Percentiles rank a stretch among this genome's conserved stretches.
These are phyloP conservation scores for Drosophila borborema DNA, from an alignment of 2,888 invertebrate species.

Conservation along the genomic window DNA sequence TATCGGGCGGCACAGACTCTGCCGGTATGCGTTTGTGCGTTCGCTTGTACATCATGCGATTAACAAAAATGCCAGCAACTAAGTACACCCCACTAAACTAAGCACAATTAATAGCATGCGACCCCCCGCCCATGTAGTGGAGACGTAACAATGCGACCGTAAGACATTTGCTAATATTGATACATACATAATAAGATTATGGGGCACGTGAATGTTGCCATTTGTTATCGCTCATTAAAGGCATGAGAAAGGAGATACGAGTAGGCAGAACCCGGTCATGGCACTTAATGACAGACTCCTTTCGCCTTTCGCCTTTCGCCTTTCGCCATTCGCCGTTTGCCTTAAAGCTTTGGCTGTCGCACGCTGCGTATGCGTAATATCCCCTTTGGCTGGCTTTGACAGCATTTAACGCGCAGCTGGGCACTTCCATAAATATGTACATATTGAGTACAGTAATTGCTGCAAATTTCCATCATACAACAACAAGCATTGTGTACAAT, in stretches of 20 bases:
- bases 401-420: slow-evolving; percentile 50
- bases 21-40: slow-evolving; percentile 1
- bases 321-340: slow-evolving; percentile 4
- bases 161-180: slow-evolving; percentile 63
- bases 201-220: slow-evolving; percentile 69
- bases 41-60: slow-evolving; percentile 67
- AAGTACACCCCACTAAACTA: slow-evolving; percentile 71
- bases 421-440: slow-evolving; percentile 20
- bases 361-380: slow-evolving; percentile 55
- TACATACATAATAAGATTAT: slow-evolving; percentile 76
- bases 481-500: slow-evolving; percentile 26
- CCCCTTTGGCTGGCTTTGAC: slow-evolving; percentile 43
- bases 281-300: slow-evolving; percentile 62
- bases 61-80: slow-evolving; percentile 76
- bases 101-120: slow-evolving; percentile 75
- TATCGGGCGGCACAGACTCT: slow-evolving; percentile 49
- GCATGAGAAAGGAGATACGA: slow-evolving; percentile 2
- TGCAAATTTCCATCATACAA: slow-evolving; percentile 26
- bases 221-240: slow-evolving; percentile 72
- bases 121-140: not conserved
- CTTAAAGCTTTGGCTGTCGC: slow-evolving; percentile 40
- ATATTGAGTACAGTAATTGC: slow-evolving; percentile 37
- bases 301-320: not conserved
- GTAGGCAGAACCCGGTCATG: slow-evolving; percentile 13
- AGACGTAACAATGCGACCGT: slow-evolving; percentile 61